A percentile compares a stretch with the other conserved stretches of the same genome.
Conservation (phyloP, 2,797 vertebrate species). For the Syndactyla subalaris region DNA sequence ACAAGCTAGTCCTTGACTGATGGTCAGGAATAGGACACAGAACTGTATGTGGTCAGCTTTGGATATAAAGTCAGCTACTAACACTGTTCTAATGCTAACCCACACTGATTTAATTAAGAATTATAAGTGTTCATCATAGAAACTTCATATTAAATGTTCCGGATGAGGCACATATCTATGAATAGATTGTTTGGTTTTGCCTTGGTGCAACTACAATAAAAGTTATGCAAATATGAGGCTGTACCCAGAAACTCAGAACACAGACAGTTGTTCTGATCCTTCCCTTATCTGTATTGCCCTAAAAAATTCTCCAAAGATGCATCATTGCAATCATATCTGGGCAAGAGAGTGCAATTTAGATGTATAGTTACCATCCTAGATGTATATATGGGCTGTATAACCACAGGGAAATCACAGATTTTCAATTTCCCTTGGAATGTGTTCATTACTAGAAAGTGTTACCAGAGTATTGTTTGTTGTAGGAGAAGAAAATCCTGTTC, state of each 20-base stretch:
- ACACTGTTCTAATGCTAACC: neutral
- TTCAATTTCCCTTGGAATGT: conserved; percentile 63
- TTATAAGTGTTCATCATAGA: neutral
- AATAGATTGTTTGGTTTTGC: neutral
- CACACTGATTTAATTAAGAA: neutral
- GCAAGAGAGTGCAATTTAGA: neutral
- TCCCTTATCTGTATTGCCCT: neutral
- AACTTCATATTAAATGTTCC: neutral
- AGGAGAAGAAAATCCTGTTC: conserved; percentile 68
- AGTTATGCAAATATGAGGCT: neutral
- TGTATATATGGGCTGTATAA: conserved; percentile 5
- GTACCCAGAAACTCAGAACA: neutral
- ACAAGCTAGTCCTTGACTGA: neutral
- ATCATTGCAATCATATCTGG: neutral
- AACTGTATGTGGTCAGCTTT: neutral
- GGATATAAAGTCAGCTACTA: neutral
- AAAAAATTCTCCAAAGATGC: neutral
- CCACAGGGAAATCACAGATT: conserved; percentile 40
- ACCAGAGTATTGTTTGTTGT: conserved; percentile 72
- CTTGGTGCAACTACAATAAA: neutral
- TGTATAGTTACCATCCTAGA: neutral
- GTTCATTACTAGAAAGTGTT: conserved; percentile 71
- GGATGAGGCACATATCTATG: neutral
- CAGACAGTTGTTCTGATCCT: neutral
- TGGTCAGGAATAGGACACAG: neutral